Percentiles rank a stretch among this genome's conserved stretches.
Evolutionary conservation across 2,888 invertebrate species (phyloP).

Genomic region (Caenorhabditis sp.): DNA sequence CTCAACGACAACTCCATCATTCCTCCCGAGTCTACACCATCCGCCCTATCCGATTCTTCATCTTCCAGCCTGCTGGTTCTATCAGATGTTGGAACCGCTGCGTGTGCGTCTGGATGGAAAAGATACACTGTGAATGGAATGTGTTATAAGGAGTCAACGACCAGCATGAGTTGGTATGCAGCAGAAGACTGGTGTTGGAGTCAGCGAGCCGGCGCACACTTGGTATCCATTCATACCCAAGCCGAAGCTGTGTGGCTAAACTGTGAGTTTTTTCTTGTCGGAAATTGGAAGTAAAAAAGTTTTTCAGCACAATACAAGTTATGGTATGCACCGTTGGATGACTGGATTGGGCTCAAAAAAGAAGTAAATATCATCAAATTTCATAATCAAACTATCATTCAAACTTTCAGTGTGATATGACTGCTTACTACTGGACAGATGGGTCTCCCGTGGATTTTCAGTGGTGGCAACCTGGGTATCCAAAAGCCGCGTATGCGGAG

Average conservation of each 20-base stretch:
- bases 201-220: conserved; percentile 39
- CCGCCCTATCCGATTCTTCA: conserved; percentile 19
- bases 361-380: neutral
- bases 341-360: conserved; percentile 43
- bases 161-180: conserved; percentile 29
- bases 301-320: conserved; percentile 48
- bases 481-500: conserved; percentile 32
- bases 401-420: conserved; percentile 40
- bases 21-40: conserved; percentile 4
- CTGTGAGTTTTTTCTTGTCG: conserved; percentile 19
- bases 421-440: conserved; percentile 39
- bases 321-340: conserved; percentile 32
- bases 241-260: conserved; percentile 51
- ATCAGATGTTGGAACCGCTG: conserved; percentile 37
- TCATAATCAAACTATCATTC: neutral
- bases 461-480: conserved; percentile 52
- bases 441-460: conserved; percentile 31
- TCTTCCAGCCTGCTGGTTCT: neutral
- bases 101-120: conserved; percentile 53
- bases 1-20: conserved; percentile 23
- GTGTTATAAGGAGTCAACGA: conserved; percentile 34
- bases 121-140: conserved; percentile 24
- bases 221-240: conserved; percentile 45
- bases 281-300: neutral
- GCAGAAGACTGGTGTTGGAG: conserved; percentile 52